phyloP scores from a whole-genome alignment of 1,140 invertebrate genomes.

The Polypedilum vanderplanki region DNA sequence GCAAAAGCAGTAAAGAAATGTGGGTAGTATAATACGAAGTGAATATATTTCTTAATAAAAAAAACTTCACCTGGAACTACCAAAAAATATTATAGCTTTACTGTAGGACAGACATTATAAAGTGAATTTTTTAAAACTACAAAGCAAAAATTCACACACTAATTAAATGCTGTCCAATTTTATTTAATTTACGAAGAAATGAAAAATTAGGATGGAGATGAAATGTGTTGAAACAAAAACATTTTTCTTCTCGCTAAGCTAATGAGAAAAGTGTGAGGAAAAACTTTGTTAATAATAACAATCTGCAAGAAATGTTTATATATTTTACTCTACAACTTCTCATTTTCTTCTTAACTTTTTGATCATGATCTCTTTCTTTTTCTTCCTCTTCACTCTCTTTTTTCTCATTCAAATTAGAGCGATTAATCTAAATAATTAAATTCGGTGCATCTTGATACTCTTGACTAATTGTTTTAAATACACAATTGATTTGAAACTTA shows the following conservation, averaged over 20 bases:
- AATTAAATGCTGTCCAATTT: background rate
- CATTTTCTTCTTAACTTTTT: background rate
- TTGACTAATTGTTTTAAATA: background rate
- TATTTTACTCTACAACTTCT: background rate
- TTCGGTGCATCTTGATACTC: background rate
- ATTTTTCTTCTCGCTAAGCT: background rate
- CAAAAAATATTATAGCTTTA: background rate
- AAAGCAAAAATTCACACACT: background rate
- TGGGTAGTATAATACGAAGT: background rate
- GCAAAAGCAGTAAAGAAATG: background rate
- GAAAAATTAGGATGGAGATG: background rate
- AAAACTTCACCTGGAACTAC: constrained; percentile 2
- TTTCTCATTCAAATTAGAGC: background rate
- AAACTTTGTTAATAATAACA: constrained; percentile 12
- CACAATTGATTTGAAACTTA: too few relatives aligned
- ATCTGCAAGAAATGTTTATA: background rate
- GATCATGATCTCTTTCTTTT: background rate
- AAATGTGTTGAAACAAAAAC: background rate
- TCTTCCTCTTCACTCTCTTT: background rate
- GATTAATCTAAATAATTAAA: background rate
- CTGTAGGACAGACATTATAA: background rate
- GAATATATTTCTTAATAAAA: background rate
- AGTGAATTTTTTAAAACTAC: background rate
- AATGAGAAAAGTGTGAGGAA: constrained; percentile 10
- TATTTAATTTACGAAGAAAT: background rate